Base-by-base conservation (phyloP, 2,888 invertebrate genomes). In the Caenorhabditis wallacei region DNA sequence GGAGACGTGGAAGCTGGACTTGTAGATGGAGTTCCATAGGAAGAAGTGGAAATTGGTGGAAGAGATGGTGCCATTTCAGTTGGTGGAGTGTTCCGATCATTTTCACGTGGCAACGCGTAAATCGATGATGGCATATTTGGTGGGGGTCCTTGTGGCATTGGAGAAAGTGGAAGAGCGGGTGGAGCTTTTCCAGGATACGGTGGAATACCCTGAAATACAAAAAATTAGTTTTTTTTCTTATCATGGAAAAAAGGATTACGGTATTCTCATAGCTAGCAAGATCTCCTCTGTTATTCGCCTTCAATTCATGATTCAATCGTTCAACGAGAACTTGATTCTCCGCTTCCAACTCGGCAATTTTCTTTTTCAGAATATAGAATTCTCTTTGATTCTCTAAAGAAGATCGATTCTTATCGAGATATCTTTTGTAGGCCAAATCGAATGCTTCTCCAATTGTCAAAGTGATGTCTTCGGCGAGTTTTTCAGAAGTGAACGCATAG, bases 361-460 rank as follows among this genome's bases (percentile, higher is more conserved):
- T 95, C 89, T 96, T 95, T 90, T 97, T 96, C 70, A 97, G 94
- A 8, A 95, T 92, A 93, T 95, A 94, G 74, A 94, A 94, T 88
- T 95, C 94, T 92, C 96, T 95, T 92, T 95, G 95, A 85, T 95
- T 94, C 92, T 97, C 97, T 80, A 96, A 93, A 92, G 96, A 96
- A 92, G 95, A 95, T 78, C 96, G 96, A 72, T 96, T 96, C 83
- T 96, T 96, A 92, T 96, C 97, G 91, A 98, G 94, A 69, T 80
- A 89, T 37, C 85, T 72, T 86, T 90, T 95, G 94, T 98, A 98
- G 37, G 98, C 98, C 92, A 98, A 94, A 93, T 98, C 98, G 93
- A 98, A 98, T 0, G 98, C 98, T 93, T 98, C 98, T 11, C 98
- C 98, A 89, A 98, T 97, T 13, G 98, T 98, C 84, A 98, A 93